Base-by-base conservation (phyloP, 1,140 invertebrate species). In the Achatina immaculata region DNA sequence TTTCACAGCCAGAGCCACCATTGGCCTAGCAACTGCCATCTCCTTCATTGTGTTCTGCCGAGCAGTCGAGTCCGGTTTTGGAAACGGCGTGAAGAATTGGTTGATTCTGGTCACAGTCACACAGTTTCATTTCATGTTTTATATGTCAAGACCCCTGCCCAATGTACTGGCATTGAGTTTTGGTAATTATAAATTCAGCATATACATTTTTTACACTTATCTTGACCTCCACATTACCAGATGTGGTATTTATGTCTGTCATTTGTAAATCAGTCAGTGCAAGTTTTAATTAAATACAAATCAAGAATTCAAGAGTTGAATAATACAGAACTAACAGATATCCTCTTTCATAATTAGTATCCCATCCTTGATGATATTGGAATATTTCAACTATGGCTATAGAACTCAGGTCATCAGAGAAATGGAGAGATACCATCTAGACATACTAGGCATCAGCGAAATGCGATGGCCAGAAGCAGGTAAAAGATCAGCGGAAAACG, bases 121-220 rank as follows among this genome's bases (percentile, higher is more conserved):
- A 19, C 98, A 99, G 89, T 99, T 98, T 92, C 98, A 99, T 92
- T 98, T 99, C 88, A 95, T 99, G 93, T 99, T 97, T 90, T 99
- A 99, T 90, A 93, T 97, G 87, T 97, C 96, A 82, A 93, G 99
- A 76, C 94, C 98, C 34, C 93, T 99, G 83, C 98, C 99, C 83
- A 99, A 99, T 92, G 97, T 96, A 58, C 96, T 99, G 93, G 97
- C 96, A 45, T 90, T 99, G 84, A 95, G 95, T 80, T 91, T 98
- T 90, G 97, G 97, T 98, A 94, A 94, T 91, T 90, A 3, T 38
- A 28, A 31, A 36, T 73, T 36, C 75, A n/a, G n/a, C n/a, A n/a
- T n/a, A n/a, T n/a, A n/a, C n/a, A n/a, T n/a, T n/a, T n/a, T n/a
- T n/a, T 48, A 69, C 43, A 69, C 34, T n/a, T 84, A 66, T 21